phyloP scores from a whole-genome alignment of 2,888 invertebrate genomes.

The Agonopterix subpropinquella region DNA sequence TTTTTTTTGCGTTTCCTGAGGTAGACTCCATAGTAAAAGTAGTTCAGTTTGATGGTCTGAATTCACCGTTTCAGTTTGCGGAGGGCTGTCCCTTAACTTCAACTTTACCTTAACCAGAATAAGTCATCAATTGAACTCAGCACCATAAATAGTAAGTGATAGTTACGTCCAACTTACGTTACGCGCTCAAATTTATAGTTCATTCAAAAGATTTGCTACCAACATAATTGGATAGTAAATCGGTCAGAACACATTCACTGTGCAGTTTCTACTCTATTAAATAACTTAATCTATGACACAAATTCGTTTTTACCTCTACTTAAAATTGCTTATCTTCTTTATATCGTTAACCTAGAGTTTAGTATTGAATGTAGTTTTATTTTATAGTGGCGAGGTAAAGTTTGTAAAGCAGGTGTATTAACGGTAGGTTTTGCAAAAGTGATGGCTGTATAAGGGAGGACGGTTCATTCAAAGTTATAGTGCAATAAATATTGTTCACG shows the following conservation, averaged over 20 bases:
- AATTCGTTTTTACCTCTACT: constrained; percentile 2
- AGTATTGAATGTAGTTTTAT: too few species aligned
- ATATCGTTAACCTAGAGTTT: too few species aligned
- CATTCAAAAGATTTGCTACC: constrained; percentile 16
- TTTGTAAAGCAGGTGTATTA: too few species aligned
- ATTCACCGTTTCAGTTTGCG: too few species aligned
- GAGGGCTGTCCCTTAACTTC: too few species aligned
- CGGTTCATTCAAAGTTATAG: constrained; percentile 8
- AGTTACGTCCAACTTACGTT: constrained; percentile 1
- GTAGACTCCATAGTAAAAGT: too few species aligned
- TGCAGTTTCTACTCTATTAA: constrained; percentile 1
- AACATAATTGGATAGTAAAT: constrained; percentile 33
- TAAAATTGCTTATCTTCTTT: too few species aligned
- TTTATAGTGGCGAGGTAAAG: neutral
- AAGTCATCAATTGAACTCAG: too few species aligned
- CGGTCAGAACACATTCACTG: constrained; percentile 11
- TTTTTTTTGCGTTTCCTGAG: too few species aligned
- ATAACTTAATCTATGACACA: constrained; percentile 17
- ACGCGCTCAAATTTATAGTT: constrained; percentile 14
- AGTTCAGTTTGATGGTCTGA: too few species aligned
- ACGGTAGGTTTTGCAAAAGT: neutral
- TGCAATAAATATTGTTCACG: constrained; percentile 9
- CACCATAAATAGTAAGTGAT: too few species aligned
- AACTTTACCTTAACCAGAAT: too few species aligned
- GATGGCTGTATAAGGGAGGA: constrained; percentile 1